Base-by-base conservation (phyloP, 2,113 vertebrate genomes). In the Dromiciops gliroides region DNA sequence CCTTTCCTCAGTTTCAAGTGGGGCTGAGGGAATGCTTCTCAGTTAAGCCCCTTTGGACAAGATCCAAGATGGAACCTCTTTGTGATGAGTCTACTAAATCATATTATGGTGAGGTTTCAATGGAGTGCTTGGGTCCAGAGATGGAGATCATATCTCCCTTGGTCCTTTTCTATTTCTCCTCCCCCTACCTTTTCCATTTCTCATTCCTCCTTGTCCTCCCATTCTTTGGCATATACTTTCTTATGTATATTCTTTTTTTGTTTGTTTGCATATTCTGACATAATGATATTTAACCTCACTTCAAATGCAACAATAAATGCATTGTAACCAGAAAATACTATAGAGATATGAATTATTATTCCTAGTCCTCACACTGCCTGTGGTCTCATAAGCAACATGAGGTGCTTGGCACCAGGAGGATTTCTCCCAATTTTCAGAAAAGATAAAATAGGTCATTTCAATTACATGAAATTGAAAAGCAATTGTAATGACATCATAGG, bases 1-100 rank as follows among this genome's bases (percentile, higher is more conserved):
- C 90, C 25, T 90, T 89, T 50, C 94, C 49, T 92, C 37, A 51
- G 91, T 91, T 90, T 95, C 89, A 95, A 44, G 93, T 97, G 92
- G 56, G 95, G 94, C 96, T 24, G 53, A 83, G 95, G 96, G 97
- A 97, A 97, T 97, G 95, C 94, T 95, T 97, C 96, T 96, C 95
- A 93, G 96, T 96, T 95, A 96, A 97, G 89, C 94, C 95, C 67
- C 22, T 95, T 95, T 98, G 97, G 97, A 95, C 14, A 8, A 56
- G 90, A 88, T 96, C 97, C 97, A 97, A 11, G 0, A 0, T 48
- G 91, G 83, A 94, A 3, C 60, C 37, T 44, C 37, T 44, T 44
- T 44, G 44, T 83, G 19, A 44, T 44, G 67, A 93, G 90, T 56
- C 95, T 14, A 7, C 53, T 97, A 93, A 19, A 3, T 53, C 23